Percentiles rank a stretch among this genome's conserved stretches.
Conservation (phyloP, 2,113 vertebrate genomes). For the Callaeas wilsoni region DNA sequence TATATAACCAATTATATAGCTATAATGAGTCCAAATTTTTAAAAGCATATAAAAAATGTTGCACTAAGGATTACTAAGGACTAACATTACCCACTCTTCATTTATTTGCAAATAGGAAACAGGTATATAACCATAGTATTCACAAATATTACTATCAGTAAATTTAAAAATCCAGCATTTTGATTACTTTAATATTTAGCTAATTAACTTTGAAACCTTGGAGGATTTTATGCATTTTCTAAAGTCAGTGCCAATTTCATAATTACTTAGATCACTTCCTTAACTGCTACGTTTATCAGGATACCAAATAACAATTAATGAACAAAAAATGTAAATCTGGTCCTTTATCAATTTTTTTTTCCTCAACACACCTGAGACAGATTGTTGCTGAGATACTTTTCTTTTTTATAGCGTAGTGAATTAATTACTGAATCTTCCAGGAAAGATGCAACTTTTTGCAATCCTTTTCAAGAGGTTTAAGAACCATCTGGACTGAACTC, state of each 20-base stretch:
- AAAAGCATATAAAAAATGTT: slow-evolving; percentile 66
- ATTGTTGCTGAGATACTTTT: not conserved
- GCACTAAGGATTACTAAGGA: slow-evolving; percentile 47
- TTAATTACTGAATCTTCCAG: not conserved
- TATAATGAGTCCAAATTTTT: slow-evolving; percentile 62
- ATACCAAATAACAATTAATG: not conserved
- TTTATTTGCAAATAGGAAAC: slow-evolving; percentile 42
- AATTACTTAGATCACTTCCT: not conserved
- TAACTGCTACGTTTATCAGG: not conserved
- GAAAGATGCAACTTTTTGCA: not conserved
- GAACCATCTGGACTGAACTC: not conserved
- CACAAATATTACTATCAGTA: slow-evolving; percentile 15
- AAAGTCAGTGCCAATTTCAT: not conserved
- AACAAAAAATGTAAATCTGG: not conserved
- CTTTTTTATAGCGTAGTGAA: not conserved
- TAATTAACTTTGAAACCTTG: slow-evolving; percentile 15
- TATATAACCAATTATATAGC: slow-evolving; percentile 60
- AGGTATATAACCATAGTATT: not conserved
- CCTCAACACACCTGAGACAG: not conserved
- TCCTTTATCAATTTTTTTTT: not conserved
- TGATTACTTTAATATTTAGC: not conserved
- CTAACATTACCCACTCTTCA: slow-evolving; percentile 3
- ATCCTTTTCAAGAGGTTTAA: slow-evolving; percentile 17
- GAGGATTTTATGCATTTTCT: not conserved
- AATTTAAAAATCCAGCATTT: not conserved